Evolutionary conservation across 1,140 invertebrate species (phyloP), one percentile per base, ranked within the genome.

Genomic region (Leptinotarsa undecemlineata): DNA sequence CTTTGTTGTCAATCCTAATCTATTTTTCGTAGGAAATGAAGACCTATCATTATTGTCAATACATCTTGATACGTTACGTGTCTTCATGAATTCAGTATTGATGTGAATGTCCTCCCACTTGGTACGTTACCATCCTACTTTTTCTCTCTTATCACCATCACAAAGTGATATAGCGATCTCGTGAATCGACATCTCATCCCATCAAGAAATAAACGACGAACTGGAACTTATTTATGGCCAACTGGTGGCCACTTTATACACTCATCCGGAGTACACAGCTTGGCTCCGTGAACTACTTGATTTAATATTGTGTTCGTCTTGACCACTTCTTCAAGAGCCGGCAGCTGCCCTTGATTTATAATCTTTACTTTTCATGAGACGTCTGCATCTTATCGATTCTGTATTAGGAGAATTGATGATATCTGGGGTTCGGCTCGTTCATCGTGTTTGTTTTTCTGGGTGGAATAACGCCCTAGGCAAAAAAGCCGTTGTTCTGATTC

Each of bases 291-390:
- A 57, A 57, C 51, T 57, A 57, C 51, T 57, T 57, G 51, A 57
- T 57, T 57, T 57, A 57, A 57, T 57, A 57, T 15, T 57, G 51
- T 57, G 51, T 57, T 57, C 51, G 15, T 57, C 15, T 57, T 57
- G 51, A 57, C 51, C 51, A 57, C 51, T 57, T 57, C 51, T 57
- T 19, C 51, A 57, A 57, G 51, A 19, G 51, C 51, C 51, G 51
- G 51, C 51, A 57, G 51, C 51, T 57, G 51, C n/a, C n/a, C 51
- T 57, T 57, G 51, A 57, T 57, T 57, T 57, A 57, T 57, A 57
- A 57, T 57, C 51, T 57, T 57, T 57, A 57, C 51, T 57, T 57
- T 57, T 57, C 51, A 57, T 57, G 51, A 57, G 51, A 57, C 51
- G 51, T 57, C 51, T 57, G 51, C 51, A 57, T 57, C 51, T 19